Evolutionary conservation across 1,140 invertebrate species (phyloP).

Genomic region (Oscheius sp.): DNA sequence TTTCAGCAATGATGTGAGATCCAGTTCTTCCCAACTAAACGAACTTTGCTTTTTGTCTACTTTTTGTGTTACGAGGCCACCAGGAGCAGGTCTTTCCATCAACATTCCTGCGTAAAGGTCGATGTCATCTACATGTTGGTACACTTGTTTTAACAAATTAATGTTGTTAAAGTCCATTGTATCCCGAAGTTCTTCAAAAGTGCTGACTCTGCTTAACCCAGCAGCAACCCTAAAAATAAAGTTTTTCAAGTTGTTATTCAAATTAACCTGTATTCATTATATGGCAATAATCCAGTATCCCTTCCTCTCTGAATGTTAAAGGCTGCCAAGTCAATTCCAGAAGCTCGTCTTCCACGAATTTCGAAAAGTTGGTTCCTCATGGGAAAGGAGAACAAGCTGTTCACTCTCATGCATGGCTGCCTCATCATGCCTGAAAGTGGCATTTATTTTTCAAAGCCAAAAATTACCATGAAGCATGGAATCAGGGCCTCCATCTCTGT

Average conservation of each 20-base stretch:
- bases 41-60: neutral
- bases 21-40: conserved; percentile 29
- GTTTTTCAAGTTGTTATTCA: too few relatives aligned
- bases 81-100: conserved; percentile 9
- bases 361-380: conserved; percentile 39
- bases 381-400: conserved; percentile 27
- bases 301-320: conserved; percentile 82
- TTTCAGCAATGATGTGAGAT: conserved; percentile 15
- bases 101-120: conserved; percentile 16
- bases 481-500: too few relatives aligned
- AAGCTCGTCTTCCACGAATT: conserved; percentile 45
- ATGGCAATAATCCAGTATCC: conserved; percentile 80
- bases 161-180: conserved; percentile 57
- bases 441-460: too few relatives aligned
- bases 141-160: neutral
- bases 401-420: conserved; percentile 10
- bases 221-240: too few relatives aligned
- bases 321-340: conserved; percentile 74
- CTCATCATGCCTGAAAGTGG: conserved; percentile 33
- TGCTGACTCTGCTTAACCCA: neutral
- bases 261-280: conserved; percentile 61
- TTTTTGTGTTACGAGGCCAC: neutral
- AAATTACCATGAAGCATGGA: too few relatives aligned
- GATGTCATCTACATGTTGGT: conserved; percentile 13
- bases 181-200: conserved; percentile 63